Base-by-base conservation (phyloP, 2,113 vertebrate genomes). In the Balaeniceps rex region DNA sequence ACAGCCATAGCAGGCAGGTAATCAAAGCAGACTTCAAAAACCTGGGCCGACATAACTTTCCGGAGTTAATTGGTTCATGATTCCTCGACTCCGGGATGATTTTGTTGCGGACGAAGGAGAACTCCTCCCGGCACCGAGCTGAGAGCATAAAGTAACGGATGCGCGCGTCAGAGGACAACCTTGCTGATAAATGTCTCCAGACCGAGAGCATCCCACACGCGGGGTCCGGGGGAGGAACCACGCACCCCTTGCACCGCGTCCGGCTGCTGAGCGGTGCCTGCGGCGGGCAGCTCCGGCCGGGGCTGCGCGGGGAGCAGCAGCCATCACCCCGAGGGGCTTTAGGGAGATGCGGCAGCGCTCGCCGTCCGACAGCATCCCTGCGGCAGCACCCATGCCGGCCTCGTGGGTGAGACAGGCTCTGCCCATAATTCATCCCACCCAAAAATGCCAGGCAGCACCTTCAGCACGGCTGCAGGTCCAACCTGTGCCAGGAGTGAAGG, bases 11-110 rank as follows among this genome's bases (percentile, higher is more conserved):
- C 42, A 61, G 84, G 58, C 90, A 83, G 36, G 83, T 69, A 82
- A 69, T 84, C 75, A 93, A 66, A 91, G 89, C 74, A 79, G 44
- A 68, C 93, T 72, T 89, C 78, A 87, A 82, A 95, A 90, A 61
- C 33, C 19, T 3, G 68, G 79, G 58, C 80, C 13, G 8, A 13
- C 54, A 69, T 23, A 40, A 84, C 86, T 90, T 61, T 14, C 25
- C 34, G 28, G 90, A 58, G 66, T 87, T 93, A 90, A 96, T 72
- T 76, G n/a, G 44, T 44, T 83, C 66, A n/a, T 2, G 66, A 85
- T 94, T 91, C 57, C 87, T 29, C 13, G 0, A 11, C 42, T 84
- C 52, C 1, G 1, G 46, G 74, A 76, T 47, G 78, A 19, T 72
- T 90, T 90, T 77, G 63, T 8, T 49, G 79, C 52, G 69, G 85